Percentiles rank a stretch among this genome's conserved stretches.
Evolutionary conservation across 2,113 vertebrate species (phyloP).

Genomic region (Dryoscopus gambensis): DNA sequence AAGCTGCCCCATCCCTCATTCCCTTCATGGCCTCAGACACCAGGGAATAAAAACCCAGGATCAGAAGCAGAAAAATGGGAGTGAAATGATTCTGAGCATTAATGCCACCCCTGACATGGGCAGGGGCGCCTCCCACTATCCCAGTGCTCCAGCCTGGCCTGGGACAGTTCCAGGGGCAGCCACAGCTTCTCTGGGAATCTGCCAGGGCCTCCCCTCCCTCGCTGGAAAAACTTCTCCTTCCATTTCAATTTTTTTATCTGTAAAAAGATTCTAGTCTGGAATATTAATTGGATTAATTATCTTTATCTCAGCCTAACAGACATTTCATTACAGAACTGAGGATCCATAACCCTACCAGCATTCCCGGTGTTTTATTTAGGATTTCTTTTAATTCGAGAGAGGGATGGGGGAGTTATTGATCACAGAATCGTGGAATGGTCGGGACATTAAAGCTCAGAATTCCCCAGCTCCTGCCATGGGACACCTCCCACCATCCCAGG

Average conservation of each 20-base stretch:
- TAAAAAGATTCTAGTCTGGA: not conserved
- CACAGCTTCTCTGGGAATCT: not conserved
- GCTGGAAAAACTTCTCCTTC: not conserved
- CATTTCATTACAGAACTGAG: not conserved
- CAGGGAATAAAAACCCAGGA: no score
- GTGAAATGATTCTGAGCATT: no score
- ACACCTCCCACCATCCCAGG: fast-evolving
- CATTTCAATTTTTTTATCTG: not conserved
- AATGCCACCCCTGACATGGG: no score
- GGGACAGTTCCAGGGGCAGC: not conserved
- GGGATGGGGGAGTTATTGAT: not conserved
- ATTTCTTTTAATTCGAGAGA: no score
- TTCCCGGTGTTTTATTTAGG: not conserved
- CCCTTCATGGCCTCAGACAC: no score
- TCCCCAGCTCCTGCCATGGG: not conserved
- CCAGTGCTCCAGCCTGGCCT: not conserved
- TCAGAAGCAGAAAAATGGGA: no score
- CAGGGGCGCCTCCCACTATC: no score
- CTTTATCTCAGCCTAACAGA: not conserved
- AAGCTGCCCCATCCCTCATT: no score
- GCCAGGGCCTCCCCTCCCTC: not conserved
- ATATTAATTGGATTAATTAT: not conserved
- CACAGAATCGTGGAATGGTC: fast-evolving
- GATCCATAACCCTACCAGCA: not conserved
- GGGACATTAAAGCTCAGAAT: not conserved